Conservation (phyloP, 2,888 invertebrate genomes). For the Cataglyphis livida region DNA sequence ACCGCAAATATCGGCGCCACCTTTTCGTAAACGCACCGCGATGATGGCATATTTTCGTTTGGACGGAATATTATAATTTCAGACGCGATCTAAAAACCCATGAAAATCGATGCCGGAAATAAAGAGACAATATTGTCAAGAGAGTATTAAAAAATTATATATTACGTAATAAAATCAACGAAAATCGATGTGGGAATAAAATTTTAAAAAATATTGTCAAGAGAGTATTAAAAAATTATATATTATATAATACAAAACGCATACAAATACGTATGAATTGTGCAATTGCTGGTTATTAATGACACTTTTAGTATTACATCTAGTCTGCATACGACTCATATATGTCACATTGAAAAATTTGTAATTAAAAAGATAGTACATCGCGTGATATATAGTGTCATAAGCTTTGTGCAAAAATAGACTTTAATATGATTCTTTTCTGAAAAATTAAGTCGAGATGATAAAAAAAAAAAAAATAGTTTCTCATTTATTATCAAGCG, state of each 20-base stretch:
- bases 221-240: neutral
- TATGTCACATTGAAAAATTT: neutral
- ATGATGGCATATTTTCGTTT: neutral
- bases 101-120: neutral
- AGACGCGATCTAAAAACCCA: neutral
- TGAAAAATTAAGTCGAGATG: neutral
- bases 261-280: neutral
- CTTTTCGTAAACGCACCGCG: constrained; percentile 68
- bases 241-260: neutral
- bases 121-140: neutral
- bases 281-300: neutral
- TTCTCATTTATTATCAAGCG: neutral
- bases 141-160: neutral
- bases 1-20: constrained; percentile 72
- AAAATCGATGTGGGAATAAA: too few species aligned
- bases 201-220: neutral
- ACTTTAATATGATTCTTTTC: neutral
- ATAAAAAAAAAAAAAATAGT: neutral
- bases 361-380: neutral
- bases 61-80: neutral
- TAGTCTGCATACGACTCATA: neutral
- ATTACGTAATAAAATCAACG: neutral
- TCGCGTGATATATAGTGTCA: neutral
- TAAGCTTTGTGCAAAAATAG: neutral
- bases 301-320: neutral